Evolutionary conservation across 2,113 vertebrate genomes (phyloP).

Genomic region (Odocoileus hemionus): DNA sequence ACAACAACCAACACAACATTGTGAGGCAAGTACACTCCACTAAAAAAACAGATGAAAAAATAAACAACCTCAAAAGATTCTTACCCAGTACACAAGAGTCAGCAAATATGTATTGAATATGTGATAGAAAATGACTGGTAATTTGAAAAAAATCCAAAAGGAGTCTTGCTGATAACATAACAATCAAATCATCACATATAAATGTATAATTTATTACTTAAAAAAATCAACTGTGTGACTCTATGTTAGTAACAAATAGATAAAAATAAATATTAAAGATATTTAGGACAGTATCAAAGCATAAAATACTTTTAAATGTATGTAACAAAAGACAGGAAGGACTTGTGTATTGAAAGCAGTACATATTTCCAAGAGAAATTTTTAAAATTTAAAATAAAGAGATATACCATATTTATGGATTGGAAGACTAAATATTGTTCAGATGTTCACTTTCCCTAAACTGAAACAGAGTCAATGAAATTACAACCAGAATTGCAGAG

Average conservation of each 20-base stretch:
- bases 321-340: not conserved
- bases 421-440: not conserved
- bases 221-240: not conserved
- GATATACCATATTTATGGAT: not conserved
- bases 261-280: not conserved
- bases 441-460: not conserved
- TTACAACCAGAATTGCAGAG: not conserved
- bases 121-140: not conserved
- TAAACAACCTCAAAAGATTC: not conserved
- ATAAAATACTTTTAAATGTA: not conserved
- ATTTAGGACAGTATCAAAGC: not conserved
- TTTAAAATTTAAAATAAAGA: constrained; percentile 10
- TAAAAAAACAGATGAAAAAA: not conserved
- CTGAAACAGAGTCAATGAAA: not conserved
- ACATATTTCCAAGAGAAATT: not conserved
- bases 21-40: not conserved
- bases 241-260: not conserved
- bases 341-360: not conserved
- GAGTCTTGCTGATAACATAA: not conserved
- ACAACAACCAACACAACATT: not conserved
- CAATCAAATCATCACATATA: not conserved
- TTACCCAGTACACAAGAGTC: not conserved
- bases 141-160: not conserved
- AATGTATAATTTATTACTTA: not conserved
- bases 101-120: not conserved